phyloP scores from a whole-genome alignment of 2,797 vertebrate species.

The Emydoidea blandingii region DNA sequence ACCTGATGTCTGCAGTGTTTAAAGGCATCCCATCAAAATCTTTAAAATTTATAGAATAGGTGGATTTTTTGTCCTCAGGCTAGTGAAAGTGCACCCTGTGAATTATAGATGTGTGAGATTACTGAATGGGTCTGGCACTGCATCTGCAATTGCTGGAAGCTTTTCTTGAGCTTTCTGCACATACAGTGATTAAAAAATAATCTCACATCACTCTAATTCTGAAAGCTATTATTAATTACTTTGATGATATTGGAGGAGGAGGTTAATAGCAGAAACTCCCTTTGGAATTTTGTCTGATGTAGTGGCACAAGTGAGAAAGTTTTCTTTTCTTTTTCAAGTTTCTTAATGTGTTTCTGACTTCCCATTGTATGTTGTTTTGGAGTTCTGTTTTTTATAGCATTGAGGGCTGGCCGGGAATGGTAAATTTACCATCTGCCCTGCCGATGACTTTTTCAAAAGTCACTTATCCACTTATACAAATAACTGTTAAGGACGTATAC shows the following conservation, averaged over 20 bases:
- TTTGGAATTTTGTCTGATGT: background rate
- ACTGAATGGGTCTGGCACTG: background rate
- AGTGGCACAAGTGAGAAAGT: background rate
- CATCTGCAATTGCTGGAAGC: background rate
- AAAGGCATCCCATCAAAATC: background rate
- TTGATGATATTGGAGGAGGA: conserved; percentile 1
- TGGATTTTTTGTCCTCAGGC: background rate
- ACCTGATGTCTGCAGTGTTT: background rate
- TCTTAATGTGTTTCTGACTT: background rate
- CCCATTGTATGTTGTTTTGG: background rate
- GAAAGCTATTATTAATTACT: background rate
- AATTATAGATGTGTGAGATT: background rate
- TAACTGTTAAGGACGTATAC: background rate
- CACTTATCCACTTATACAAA: background rate
- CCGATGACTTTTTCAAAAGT: background rate
- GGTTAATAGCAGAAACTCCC: background rate
- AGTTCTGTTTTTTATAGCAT: background rate
- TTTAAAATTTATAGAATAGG: background rate
- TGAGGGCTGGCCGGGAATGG: background rate
- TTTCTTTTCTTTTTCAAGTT: background rate
- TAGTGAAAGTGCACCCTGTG: background rate
- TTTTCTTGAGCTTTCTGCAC: conserved; percentile 20
- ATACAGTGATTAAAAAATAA: conserved; percentile 29
- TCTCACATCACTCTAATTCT: background rate
- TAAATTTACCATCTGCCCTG: background rate